These are phyloP conservation scores for Benthosema pterotum DNA, from an alignment of 2,797 vertebrate genomes.

Conservation along the genomic window DNA sequence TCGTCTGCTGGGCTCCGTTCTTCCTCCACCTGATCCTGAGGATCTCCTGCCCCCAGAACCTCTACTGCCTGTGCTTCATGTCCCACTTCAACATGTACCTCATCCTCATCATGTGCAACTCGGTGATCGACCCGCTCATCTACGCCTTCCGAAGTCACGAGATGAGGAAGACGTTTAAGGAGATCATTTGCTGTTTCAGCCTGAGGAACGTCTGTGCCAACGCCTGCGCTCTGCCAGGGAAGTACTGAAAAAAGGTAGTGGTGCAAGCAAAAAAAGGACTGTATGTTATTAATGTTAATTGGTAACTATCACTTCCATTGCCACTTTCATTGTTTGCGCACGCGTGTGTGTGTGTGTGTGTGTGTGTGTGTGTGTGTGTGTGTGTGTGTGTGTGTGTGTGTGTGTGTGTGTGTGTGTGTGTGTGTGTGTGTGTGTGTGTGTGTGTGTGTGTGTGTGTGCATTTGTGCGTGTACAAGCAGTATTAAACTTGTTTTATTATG, in stretches of 20 bases:
- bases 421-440: no score
- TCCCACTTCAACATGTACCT: constrained; percentile 97
- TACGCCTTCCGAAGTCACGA: constrained; percentile 98
- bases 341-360: no score
- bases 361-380: no score
- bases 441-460: no score
- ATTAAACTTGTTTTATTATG: constrained; percentile 3
- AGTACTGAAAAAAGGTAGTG: constrained; percentile 75
- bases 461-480: neutral
- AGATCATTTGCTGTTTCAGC: constrained; percentile 90
- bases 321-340: no score
- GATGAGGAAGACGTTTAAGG: constrained; percentile 96
- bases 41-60: constrained; percentile 93
- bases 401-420: no score
- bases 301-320: no score
- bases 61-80: constrained; percentile 97
- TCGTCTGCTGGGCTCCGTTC: constrained; percentile 96
- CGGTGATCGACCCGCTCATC: constrained; percentile 94
- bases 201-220: constrained; percentile 79
- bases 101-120: constrained; percentile 97
- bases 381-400: no score
- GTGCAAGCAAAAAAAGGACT: neutral
- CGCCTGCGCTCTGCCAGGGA: constrained; percentile 82
- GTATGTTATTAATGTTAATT: no score
- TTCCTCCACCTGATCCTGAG: constrained; percentile 96